Conservation (phyloP, 2,888 invertebrate genomes). For the Parasteatoda lunata region DNA sequence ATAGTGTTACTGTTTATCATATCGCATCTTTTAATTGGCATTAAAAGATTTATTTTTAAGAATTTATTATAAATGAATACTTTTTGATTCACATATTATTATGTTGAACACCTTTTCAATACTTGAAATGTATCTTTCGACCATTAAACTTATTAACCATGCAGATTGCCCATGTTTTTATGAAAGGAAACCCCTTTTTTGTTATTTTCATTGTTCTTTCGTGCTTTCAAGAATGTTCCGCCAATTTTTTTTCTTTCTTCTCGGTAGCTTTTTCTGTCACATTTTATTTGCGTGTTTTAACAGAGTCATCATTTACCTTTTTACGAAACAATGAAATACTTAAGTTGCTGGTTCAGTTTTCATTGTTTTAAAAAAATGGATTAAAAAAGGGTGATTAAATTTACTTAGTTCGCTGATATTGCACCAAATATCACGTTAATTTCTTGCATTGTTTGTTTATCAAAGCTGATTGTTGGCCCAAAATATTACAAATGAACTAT, state of each 20-base stretch:
- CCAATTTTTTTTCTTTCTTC: background rate
- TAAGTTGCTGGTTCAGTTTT: no score
- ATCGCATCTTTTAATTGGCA: no score
- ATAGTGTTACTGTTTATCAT: no score
- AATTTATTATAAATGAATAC: slow-evolving; percentile 28
- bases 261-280: background rate
- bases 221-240: slow-evolving; percentile 16
- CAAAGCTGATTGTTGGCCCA: no score
- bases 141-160: slow-evolving; percentile 63
- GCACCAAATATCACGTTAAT: no score
- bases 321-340: background rate
- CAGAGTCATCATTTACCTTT: slow-evolving; percentile 14
- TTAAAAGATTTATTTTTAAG: no score
- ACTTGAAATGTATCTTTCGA: slow-evolving; percentile 19
- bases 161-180: slow-evolving; percentile 32
- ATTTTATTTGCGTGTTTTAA: slow-evolving; percentile 21
- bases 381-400: no score
- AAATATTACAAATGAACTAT: no score
- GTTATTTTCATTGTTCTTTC: background rate
- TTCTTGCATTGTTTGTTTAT: no score
- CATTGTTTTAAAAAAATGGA: no score
- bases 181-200: no score
- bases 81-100: slow-evolving; percentile 64
- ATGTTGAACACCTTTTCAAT: slow-evolving; percentile 51
- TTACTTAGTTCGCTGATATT: no score